Evolutionary conservation across 2,797 vertebrate genomes (phyloP), one percentile per base, ranked within the genome.

Genomic region (Atherinosoma microstoma): DNA sequence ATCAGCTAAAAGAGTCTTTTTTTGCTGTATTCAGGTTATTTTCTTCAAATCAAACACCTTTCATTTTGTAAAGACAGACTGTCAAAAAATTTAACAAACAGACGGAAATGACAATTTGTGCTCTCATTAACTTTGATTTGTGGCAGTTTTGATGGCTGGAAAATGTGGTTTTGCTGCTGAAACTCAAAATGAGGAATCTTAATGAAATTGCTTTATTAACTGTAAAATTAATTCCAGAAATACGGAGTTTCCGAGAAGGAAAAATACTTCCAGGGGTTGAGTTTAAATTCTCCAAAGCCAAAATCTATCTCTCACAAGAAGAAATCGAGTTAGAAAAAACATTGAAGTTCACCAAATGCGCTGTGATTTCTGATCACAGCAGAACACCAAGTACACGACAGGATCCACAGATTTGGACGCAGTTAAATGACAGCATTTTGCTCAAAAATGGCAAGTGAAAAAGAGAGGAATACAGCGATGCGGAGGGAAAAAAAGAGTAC

Each of bases 41-140:
- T 61, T 32, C 64, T 35, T 59, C 40, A 24, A 40, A 10, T 6
- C 68, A 32, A 8, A 38, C 5, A 47, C 34, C 47, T 72, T 58
- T 71, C 29, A 54, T 54, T 71, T 66, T 10, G 27, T 49, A 20
- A 61, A 63, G 45, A 34, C 30, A 64, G 60, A 68, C 10, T 65
- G 24, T 34, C 62, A 12, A 70, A 73, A 57, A 61, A 73, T 74
- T 67, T 60, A 64, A 78, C 70, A 58, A 51, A 59, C 29, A 42
- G 64, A 58, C 60, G 18, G 51, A 80, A 70, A 61, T 51, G 64
- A 78, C 75, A 70, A 53, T 62, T 75, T 77, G 49, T 29, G 34
- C 24, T 51, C 22, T 78, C 70, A 78, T 82, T 78, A 70, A 56
- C 58, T 74, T 12, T 20, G 27, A 78, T 64, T 77, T 79, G 60